phyloP scores from a whole-genome alignment of 2,888 invertebrate species.

The Caenorhabditis sinica region DNA sequence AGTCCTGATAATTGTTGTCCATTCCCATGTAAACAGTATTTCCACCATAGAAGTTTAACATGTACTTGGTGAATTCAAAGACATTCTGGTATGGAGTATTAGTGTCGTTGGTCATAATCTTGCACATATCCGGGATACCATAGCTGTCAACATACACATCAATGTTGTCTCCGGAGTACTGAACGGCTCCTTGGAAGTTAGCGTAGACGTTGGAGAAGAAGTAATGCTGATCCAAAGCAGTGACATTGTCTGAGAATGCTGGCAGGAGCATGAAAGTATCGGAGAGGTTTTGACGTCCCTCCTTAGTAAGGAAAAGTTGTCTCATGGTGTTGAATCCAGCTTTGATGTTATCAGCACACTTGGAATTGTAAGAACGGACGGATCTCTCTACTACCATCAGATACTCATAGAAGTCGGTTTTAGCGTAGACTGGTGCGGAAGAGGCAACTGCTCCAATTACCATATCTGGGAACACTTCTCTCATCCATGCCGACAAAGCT shows the following conservation, averaged over 20 bases:
- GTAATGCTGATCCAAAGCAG: conserved; percentile 87
- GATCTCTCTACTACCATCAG: conserved; percentile 69
- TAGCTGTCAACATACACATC: conserved; percentile 85
- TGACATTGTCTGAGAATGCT: conserved; percentile 59
- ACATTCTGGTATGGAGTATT: conserved; percentile 63
- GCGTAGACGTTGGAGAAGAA: conserved; percentile 91
- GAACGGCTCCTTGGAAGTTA: conserved; percentile 92
- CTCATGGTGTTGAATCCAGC: conserved; percentile 64
- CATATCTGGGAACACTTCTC: conserved; percentile 91
- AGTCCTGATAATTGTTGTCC: conserved; percentile 65
- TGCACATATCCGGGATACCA: conserved; percentile 91
- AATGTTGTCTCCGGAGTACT: conserved; percentile 95
- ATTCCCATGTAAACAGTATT: conserved; percentile 37
- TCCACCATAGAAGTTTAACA: conserved; percentile 85
- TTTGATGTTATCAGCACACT: conserved; percentile 63
- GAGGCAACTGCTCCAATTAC: conserved; percentile 92
- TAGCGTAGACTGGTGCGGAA: conserved; percentile 92
- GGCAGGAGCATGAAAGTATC: conserved; percentile 61
- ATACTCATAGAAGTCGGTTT: conserved; percentile 89
- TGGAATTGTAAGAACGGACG: conserved; percentile 49
- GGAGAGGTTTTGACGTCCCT: conserved; percentile 58
- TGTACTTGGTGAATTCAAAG: conserved; percentile 80
- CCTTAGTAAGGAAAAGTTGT: conserved; percentile 52
- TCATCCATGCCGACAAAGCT: conserved; percentile 76
- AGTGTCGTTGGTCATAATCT: conserved; percentile 86